Conservation (phyloP, 2,113 vertebrate species). For the Melospiza melodia region DNA sequence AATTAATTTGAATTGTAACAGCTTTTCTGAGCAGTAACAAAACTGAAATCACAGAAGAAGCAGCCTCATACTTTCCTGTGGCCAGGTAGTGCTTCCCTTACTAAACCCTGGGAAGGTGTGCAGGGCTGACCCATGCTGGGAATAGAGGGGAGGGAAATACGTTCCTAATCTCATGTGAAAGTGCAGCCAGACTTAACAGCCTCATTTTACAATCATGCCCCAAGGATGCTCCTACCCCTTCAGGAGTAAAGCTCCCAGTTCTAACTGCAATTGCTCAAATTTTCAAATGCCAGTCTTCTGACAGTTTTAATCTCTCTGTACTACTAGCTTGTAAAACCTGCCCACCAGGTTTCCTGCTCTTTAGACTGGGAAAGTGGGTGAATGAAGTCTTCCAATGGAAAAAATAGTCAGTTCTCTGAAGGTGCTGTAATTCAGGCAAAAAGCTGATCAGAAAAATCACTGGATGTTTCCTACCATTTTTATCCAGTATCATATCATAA, state of each 20-base stretch:
- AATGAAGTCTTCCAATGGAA: neutral
- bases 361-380: neutral
- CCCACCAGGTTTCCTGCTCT: neutral
- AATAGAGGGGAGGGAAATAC: neutral
- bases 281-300: neutral
- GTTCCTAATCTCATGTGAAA: accelerated
- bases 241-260: neutral
- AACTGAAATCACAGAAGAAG: neutral
- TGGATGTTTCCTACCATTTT: neutral
- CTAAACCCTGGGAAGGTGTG: neutral
- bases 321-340: neutral
- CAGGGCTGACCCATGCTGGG: neutral
- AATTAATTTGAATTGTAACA: neutral
- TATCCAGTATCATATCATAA: neutral
- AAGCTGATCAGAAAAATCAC: neutral
- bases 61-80: neutral
- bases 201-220: neutral
- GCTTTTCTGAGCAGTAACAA: neutral
- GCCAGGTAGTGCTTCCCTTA: neutral
- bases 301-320: neutral
- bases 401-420: neutral
- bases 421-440: neutral
- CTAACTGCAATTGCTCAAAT: neutral
- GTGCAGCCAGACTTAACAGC: neutral
- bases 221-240: neutral